These are phyloP conservation scores for Cataglyphis livida DNA, from an alignment of 2,888 invertebrate species.

Conservation along the genomic window DNA sequence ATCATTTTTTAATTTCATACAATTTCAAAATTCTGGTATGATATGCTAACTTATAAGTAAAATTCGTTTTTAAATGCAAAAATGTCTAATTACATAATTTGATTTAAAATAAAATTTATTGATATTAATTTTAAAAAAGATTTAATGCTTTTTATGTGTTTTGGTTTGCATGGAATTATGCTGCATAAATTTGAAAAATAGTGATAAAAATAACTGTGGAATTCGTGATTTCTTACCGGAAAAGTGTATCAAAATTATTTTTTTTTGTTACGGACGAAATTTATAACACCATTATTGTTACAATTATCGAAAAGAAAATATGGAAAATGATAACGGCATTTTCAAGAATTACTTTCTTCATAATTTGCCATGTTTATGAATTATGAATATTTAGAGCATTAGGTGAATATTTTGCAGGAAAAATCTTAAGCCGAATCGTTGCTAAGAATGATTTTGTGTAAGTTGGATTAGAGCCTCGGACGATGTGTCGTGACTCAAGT, in stretches of 20 bases:
- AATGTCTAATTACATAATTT: background rate
- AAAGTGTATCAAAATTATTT: background rate
- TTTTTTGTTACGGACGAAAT: background rate
- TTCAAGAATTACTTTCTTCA: background rate
- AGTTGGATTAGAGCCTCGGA: constrained; percentile 59
- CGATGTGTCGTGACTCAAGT: constrained; percentile 61
- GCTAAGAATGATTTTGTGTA: constrained; percentile 21
- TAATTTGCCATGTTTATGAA: background rate
- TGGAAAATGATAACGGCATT: background rate
- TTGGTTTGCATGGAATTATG: background rate
- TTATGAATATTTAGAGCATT: background rate
- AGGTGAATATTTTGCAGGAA: background rate
- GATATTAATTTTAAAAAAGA: background rate
- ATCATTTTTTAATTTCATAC: background rate
- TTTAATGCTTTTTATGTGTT: background rate
- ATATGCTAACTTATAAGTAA: background rate
- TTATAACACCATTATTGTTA: background rate
- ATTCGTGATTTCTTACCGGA: background rate
- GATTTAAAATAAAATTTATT: background rate
- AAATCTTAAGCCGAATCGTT: constrained; percentile 19
- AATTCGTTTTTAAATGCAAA: background rate
- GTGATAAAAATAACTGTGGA: background rate
- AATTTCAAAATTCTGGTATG: background rate
- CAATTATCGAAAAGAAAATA: background rate
- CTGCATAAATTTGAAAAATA: background rate